Evolutionary conservation across 2,113 vertebrate genomes (phyloP).

Genomic region (Alaudala cheleensis): DNA sequence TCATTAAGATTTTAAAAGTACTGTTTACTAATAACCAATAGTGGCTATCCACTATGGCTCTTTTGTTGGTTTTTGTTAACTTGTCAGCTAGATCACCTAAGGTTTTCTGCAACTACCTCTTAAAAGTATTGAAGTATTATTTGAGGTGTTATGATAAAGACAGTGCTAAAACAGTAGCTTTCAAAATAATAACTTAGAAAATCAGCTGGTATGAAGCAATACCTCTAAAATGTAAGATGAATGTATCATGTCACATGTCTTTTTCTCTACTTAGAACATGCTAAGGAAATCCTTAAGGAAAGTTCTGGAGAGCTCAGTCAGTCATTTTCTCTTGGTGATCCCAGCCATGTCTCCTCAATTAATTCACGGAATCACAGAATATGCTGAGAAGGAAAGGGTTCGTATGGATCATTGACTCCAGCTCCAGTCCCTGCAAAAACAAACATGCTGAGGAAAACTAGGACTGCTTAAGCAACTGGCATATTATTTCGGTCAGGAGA

Average conservation of each 20-base stretch:
- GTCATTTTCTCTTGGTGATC: slow-evolving; percentile 44
- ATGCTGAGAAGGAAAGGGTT: not conserved
- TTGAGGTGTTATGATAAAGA: not conserved
- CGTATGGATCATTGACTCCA: not conserved
- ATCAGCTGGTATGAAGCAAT: not conserved
- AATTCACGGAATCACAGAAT: not conserved
- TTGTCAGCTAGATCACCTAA: not conserved
- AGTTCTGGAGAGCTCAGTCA: slow-evolving; percentile 21
- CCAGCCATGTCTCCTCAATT: slow-evolving; percentile 36
- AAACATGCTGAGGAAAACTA: slow-evolving; percentile 19
- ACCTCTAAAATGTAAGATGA: not conserved
- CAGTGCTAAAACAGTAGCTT: not conserved
- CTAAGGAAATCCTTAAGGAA: slow-evolving; percentile 30
- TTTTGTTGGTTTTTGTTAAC: not conserved
- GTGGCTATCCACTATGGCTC: not conserved
- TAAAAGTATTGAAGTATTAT: not conserved
- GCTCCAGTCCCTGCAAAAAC: not conserved
- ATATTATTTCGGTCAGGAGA: slow-evolving; percentile 12
- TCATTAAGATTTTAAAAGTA: not conserved
- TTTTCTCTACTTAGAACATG: slow-evolving; percentile 51
- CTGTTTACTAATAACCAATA: not conserved
- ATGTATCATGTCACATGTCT: not conserved
- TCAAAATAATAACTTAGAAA: not conserved
- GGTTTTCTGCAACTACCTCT: not conserved
- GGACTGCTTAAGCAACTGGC: slow-evolving; percentile 35